Base-by-base conservation (phyloP, 2,888 invertebrate species). In the Drosophila macrospina region DNA sequence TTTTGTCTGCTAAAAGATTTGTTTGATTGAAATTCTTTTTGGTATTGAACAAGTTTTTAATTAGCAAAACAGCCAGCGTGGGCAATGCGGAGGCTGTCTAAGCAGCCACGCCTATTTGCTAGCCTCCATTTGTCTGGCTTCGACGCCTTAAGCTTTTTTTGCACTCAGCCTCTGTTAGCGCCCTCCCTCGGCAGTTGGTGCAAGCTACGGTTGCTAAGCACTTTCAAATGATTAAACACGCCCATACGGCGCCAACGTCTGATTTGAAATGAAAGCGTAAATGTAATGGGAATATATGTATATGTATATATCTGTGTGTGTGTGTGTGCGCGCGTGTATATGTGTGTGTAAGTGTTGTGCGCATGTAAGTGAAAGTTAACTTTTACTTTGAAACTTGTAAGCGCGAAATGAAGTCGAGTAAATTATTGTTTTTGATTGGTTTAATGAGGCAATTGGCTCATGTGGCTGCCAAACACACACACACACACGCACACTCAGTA, bases 351-450 rank as follows among this genome's bases (percentile, higher is more conserved):
- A 10, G 15, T 45, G 28, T 24, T 57, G 30, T 56, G 45, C 20
- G 39, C 41, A 20, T 50, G 50, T 11, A 28, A 42, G 26, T 60
- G 8, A 16, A 61, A 61, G 44, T 41, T 48, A 59, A 54, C 67
- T 66, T 68, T 60, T 47, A 56, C 65, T 64, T 61, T 65, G 62
- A 50, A 83, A 77, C 52, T 76, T 67, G 48, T 36, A 39, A 54
- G 52, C 60, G 61, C 61, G 45, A 67, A 69, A 66, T 74, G 63
- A 62, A 74, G 65, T 66, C 69, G 62, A 74, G 71, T 73, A 78
- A 84, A 74, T 77, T 79, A 72, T 76, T 85, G 81, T 69, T 69
- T 84, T 76, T 87, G 76, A 84, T 80, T 63, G 80, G 80, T 83
- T 82, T 76, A 82, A 80, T 83, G 80, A 76, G 66, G 67, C 74